phyloP scores from a whole-genome alignment of 2,113 vertebrate species.

The Antechinus stuartii region DNA sequence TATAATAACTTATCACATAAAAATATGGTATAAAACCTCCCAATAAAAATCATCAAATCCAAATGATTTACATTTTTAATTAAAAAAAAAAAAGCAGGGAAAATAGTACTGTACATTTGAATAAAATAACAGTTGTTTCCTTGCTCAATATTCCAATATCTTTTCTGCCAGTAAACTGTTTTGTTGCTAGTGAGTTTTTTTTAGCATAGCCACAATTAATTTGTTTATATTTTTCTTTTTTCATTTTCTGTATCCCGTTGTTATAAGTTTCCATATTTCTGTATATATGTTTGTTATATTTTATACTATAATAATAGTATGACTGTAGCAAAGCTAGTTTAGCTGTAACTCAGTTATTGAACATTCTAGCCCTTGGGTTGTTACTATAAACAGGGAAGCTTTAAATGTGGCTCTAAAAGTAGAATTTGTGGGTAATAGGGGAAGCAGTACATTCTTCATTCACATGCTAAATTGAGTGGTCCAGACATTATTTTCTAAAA shows the following conservation, averaged over 20 bases:
- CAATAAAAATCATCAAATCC: neutral
- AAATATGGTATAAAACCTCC: neutral
- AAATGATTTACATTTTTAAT: neutral
- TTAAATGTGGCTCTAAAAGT: neutral
- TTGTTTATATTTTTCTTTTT: neutral
- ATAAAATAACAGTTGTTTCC: neutral
- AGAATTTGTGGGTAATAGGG: neutral
- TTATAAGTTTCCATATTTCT: neutral
- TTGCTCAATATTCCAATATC: neutral
- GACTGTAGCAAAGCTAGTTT: neutral
- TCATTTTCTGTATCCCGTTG: neutral
- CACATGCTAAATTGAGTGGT: neutral
- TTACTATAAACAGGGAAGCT: neutral
- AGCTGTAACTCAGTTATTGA: neutral
- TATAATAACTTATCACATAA: neutral
- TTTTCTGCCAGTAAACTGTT: neutral
- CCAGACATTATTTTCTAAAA: neutral
- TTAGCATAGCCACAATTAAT: neutral
- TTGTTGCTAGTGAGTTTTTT: neutral
- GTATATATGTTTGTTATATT: neutral
- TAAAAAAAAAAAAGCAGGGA: neutral
- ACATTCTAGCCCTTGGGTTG: neutral
- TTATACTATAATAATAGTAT: neutral
- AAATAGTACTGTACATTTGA: neutral
- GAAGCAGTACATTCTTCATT: neutral